Percentiles rank a stretch among this genome's conserved stretches.
Conservation (phyloP, 2,888 invertebrate genomes). For the Augiades crinisus region DNA sequence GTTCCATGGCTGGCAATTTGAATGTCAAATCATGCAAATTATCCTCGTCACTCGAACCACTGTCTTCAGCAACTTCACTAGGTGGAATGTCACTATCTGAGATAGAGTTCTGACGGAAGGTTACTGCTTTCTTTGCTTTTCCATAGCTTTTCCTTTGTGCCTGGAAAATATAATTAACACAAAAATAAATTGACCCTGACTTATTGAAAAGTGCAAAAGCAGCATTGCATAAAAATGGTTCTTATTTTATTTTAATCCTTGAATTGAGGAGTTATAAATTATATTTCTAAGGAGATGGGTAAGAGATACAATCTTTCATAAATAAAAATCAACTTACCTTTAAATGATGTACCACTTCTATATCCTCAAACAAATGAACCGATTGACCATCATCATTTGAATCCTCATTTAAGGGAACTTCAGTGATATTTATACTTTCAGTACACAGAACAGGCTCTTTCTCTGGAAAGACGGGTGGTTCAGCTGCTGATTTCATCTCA, state of each 20-base stretch:
- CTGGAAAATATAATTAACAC: conserved; percentile 49
- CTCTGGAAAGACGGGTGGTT: conserved; percentile 52
- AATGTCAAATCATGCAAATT: conserved; percentile 61
- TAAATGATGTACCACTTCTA: conserved; percentile 64
- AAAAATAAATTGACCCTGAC: too few species aligned
- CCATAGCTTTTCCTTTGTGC: conserved; percentile 65
- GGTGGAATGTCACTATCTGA: conserved; percentile 43
- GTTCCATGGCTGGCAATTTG: conserved; percentile 49
- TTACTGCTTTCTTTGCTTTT: conserved; percentile 59
- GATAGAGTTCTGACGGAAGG: conserved; percentile 48
- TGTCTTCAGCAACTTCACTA: conserved; percentile 29
- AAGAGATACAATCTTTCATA: too few species aligned
- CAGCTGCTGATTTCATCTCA: conserved; percentile 51
- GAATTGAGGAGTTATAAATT: too few species aligned
- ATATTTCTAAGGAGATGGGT: too few species aligned
- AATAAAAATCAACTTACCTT: conserved; percentile 49
- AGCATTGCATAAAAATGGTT: too few species aligned
- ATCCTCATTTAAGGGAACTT: conserved; percentile 34
- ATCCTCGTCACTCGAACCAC: conserved; percentile 51
- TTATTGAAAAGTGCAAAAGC: too few species aligned
- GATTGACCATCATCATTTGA: conserved; percentile 53
- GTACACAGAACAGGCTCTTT: conserved; percentile 34
- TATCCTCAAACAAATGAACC: conserved; percentile 72
- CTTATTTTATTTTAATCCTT: too few species aligned
- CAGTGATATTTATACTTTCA: conserved; percentile 40